These are phyloP conservation scores for Platorchestia sp. DNA, from an alignment of 1,140 invertebrate genomes.

Conservation along the genomic window DNA sequence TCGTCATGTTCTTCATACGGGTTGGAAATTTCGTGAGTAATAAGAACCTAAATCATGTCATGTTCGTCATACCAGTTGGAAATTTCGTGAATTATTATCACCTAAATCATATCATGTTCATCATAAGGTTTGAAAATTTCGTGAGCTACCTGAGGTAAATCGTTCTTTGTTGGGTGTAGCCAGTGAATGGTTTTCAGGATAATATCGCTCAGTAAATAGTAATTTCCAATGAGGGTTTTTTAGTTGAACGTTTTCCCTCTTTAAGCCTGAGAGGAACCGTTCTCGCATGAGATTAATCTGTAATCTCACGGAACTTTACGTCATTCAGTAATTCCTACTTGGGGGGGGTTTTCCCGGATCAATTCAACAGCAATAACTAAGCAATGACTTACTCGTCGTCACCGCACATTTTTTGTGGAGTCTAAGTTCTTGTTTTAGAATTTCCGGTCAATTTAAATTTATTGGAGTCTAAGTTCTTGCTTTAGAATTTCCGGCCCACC, in stretches of 20 bases:
- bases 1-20: not conserved
- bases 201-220: not conserved
- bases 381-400: no score
- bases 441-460: not conserved
- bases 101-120: not conserved
- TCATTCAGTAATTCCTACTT: no score
- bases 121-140: not conserved
- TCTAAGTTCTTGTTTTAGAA: not conserved
- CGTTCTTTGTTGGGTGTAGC: not conserved
- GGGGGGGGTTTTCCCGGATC: no score
- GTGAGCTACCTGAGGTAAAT: not conserved
- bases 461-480: not conserved
- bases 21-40: not conserved
- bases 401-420: no score
- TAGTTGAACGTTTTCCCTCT: no score
- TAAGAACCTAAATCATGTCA: not conserved
- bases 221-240: not conserved
- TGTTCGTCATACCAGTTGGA: not conserved
- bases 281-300: no score
- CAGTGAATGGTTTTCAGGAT: not conserved
- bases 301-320: no score
- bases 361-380: no score
- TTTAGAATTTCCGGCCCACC: not conserved
- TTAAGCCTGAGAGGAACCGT: no score
- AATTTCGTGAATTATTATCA: not conserved